These are phyloP conservation scores for Sinodicranocentrus sp. DNA, from an alignment of 2,888 invertebrate species.

Conservation along the genomic window DNA sequence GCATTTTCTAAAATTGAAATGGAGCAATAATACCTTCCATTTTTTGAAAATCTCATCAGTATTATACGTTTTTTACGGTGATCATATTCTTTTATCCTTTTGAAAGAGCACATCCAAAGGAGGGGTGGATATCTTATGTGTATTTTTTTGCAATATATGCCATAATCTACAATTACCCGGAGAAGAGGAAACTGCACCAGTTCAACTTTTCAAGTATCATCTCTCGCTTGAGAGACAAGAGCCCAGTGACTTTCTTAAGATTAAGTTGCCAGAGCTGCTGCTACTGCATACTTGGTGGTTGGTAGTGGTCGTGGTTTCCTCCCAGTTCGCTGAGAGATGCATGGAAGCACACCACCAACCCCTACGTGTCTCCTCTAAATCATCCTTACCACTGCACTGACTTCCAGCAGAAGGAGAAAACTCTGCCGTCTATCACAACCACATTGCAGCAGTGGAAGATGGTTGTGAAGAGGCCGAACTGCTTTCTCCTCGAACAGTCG, in stretches of 20 bases:
- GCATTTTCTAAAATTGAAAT: no score
- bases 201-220: neutral
- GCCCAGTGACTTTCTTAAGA: constrained; percentile 9
- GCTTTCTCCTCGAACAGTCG: no score
- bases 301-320: constrained; percentile 48
- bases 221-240: neutral
- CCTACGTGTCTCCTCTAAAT: constrained; percentile 49
- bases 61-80: no score
- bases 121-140: no score
- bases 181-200: neutral
- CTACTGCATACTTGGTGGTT: constrained; percentile 38
- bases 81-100: no score
- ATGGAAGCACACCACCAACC: constrained; percentile 49
- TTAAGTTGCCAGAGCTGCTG: constrained; percentile 13
- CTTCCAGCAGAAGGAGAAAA: neutral
- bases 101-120: no score
- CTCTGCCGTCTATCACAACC: neutral
- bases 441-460: constrained; percentile 2
- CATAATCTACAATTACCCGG: constrained; percentile 6
- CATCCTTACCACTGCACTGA: constrained; percentile 24
- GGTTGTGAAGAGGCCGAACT: constrained; percentile 1
- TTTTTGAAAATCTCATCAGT: no score
- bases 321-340: constrained; percentile 25
- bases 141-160: constrained; percentile 3
- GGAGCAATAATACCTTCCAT: no score